phyloP scores from a whole-genome alignment of 2,888 invertebrate genomes.

The Drosophila gaucha region DNA sequence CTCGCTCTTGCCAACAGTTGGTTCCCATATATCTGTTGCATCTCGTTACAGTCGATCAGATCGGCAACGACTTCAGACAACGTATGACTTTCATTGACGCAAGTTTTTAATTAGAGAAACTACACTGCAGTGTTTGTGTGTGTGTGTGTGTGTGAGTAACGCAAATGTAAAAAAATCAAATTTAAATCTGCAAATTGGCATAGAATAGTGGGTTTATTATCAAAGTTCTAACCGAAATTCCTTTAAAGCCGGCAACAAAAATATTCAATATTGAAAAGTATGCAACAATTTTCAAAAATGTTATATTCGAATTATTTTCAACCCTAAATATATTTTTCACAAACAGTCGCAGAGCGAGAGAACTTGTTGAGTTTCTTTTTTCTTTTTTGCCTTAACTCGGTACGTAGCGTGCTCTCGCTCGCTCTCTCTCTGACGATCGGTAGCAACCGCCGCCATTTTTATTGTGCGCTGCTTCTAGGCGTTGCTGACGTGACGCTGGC shows the following conservation, averaged over 20 bases:
- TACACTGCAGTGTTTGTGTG: slow-evolving; percentile 17
- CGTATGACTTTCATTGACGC: slow-evolving; percentile 49
- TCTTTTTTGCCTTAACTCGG: slow-evolving; percentile 18
- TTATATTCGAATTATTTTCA: slow-evolving; percentile 66
- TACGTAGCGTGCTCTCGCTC: slow-evolving; percentile 58
- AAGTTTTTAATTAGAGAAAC: slow-evolving; percentile 61
- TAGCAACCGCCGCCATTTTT: slow-evolving; percentile 66
- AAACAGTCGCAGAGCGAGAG: slow-evolving; percentile 30
- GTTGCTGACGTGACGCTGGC: slow-evolving; percentile 74
- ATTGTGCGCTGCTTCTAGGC: slow-evolving; percentile 74
- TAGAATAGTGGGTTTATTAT: slow-evolving; percentile 1
- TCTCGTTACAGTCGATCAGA: slow-evolving; percentile 34
- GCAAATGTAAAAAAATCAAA: slow-evolving; percentile 20
- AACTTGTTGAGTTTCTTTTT: slow-evolving; percentile 58
- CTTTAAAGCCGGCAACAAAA: slow-evolving; percentile 57
- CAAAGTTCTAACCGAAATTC: slow-evolving; percentile 13
- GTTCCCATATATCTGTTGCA: slow-evolving; percentile 27
- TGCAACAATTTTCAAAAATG: slow-evolving; percentile 65
- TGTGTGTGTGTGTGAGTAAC: slow-evolving; percentile 24
- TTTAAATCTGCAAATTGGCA: not conserved
- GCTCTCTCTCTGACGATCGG: slow-evolving; percentile 33
- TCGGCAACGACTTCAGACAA: slow-evolving; percentile 22
- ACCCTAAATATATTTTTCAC: slow-evolving; percentile 67
- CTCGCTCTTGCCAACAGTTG: slow-evolving; percentile 30
- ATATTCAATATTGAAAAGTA: slow-evolving; percentile 71